phyloP scores from a whole-genome alignment of 2,113 vertebrate species.

The Clarias batrachus region DNA sequence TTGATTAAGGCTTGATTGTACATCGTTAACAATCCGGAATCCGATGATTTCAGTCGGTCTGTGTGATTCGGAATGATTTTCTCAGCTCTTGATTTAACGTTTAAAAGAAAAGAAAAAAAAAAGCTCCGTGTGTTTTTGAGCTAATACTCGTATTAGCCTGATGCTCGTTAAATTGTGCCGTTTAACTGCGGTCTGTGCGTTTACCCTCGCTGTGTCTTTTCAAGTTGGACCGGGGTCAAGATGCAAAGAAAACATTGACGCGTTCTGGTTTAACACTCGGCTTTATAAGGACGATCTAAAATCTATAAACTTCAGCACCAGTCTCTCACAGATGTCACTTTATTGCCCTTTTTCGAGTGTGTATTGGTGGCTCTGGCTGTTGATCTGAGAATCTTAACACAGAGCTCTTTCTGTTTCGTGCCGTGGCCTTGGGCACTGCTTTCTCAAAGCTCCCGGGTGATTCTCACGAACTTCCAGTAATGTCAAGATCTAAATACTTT shows the following conservation, averaged over 20 bases:
- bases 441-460: constrained; percentile 14
- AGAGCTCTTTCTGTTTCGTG: constrained; percentile 44
- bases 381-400: constrained; percentile 37
- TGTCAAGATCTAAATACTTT: constrained; percentile 11
- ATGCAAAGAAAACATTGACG: not conserved
- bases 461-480: constrained; percentile 6
- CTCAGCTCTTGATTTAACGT: not conserved
- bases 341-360: constrained; percentile 30
- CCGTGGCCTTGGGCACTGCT: constrained; percentile 15
- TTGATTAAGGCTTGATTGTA: not conserved
- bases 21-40: not conserved
- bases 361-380: constrained; percentile 26
- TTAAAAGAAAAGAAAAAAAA: not conserved
- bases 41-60: not conserved
- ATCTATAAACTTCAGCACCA: not conserved
- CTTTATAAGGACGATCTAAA: not conserved
- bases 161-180: not conserved
- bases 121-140: not conserved
- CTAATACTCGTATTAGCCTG: not conserved
- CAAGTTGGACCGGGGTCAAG: too few species aligned
- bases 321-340: constrained; percentile 29
- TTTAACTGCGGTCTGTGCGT: not conserved
- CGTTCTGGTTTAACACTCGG: not conserved
- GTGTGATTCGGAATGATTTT: not conserved
- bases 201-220: not conserved